phyloP scores from a whole-genome alignment of 2,797 vertebrate genomes.

The Urocyon cinereoargenteus region DNA sequence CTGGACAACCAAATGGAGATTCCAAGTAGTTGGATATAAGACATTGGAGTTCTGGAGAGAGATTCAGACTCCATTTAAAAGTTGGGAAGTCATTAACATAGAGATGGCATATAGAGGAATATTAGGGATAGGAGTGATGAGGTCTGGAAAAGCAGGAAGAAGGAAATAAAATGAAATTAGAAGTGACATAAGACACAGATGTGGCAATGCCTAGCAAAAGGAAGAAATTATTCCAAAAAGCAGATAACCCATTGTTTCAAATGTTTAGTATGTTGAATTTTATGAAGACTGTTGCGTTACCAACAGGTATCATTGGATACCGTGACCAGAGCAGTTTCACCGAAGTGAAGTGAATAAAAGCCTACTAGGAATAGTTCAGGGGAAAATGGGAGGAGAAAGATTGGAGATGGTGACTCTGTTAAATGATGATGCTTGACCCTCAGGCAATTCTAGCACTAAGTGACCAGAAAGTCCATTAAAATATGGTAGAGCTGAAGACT shows the following conservation, averaged over 20 bases:
- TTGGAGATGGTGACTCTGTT: not conserved
- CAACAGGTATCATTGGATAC: not conserved
- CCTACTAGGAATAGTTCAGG: not conserved
- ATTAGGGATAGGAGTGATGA: not conserved
- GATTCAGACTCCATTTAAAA: not conserved
- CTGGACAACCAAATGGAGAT: not conserved
- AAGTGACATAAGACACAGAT: not conserved
- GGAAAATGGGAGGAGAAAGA: not conserved
- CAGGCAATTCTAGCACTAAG: too few relatives aligned
- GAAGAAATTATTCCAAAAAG: not conserved
- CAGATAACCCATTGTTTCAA: not conserved
- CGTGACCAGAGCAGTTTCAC: not conserved
- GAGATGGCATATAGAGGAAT: not conserved
- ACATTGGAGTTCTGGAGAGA: not conserved
- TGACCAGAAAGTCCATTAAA: not conserved
- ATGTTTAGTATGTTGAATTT: not conserved
- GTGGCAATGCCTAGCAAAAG: not conserved
- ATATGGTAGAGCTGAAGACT: not conserved
- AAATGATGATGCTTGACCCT: not conserved
- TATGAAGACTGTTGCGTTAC: not conserved
- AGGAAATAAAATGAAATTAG: not conserved
- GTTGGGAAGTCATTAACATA: not conserved
- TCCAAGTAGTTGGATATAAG: not conserved
- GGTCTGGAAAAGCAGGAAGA: not conserved
- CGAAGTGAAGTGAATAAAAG: not conserved